phyloP scores from a whole-genome alignment of 2,888 invertebrate genomes.

The Apamea monoglypha region DNA sequence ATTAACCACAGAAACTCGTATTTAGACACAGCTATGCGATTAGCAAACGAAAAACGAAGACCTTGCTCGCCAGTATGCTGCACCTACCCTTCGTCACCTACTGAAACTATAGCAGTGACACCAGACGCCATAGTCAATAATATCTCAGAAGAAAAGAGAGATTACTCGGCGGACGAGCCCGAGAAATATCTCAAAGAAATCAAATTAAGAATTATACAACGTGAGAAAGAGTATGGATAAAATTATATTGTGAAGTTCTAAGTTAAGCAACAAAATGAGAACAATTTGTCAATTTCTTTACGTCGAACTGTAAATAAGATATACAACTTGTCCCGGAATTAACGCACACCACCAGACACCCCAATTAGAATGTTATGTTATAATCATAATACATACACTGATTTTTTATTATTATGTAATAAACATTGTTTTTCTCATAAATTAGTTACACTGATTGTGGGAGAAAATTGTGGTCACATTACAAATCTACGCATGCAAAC shows the following conservation, averaged over 20 bases:
- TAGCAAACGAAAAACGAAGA: conserved; percentile 36
- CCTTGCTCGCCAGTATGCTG: conserved; percentile 49
- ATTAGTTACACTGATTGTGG: no score
- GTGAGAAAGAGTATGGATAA: conserved; percentile 66
- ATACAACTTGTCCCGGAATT: no score
- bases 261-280: conserved; percentile 7
- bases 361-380: no score
- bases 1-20: conserved; percentile 40
- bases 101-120: conserved; percentile 44
- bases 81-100: conserved; percentile 53
- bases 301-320: conserved; percentile 22
- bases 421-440: no score
- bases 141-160: conserved; percentile 81
- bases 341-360: no score
- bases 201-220: conserved; percentile 62
- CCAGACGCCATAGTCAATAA: conserved; percentile 55
- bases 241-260: conserved; percentile 19
- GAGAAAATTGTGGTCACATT: no score
- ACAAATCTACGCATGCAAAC: no score
- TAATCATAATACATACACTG: no score
- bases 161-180: conserved; percentile 84
- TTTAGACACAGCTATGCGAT: conserved; percentile 26
- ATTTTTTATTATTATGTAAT: no score
- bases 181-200: conserved; percentile 80
- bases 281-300: conserved; percentile 32